phyloP scores from a whole-genome alignment of 2,888 invertebrate genomes.

The Crossocerus cetratus region DNA sequence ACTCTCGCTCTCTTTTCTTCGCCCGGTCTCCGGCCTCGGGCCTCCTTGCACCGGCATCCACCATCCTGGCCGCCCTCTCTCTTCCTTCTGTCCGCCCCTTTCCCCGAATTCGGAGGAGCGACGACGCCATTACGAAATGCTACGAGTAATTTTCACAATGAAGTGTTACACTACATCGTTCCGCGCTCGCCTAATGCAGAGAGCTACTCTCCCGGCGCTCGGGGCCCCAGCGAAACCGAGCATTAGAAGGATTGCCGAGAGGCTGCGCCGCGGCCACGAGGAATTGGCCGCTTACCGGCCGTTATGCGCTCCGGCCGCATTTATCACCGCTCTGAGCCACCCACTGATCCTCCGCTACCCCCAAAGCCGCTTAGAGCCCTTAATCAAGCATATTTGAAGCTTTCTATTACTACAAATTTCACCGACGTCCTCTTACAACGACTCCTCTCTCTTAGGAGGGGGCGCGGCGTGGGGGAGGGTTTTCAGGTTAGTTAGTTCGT shows the following conservation, averaged over 20 bases:
- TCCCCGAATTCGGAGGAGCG: conserved; percentile 15
- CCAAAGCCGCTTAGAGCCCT: too few species aligned
- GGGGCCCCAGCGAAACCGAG: conserved; percentile 24
- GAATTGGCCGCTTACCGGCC: conserved; percentile 34
- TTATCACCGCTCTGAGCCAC: background rate
- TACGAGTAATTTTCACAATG: conserved; percentile 63
- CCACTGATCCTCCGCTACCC: too few species aligned
- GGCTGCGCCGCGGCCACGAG: conserved; percentile 16
- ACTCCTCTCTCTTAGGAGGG: too few species aligned
- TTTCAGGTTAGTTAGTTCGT: background rate
- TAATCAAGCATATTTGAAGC: too few species aligned
- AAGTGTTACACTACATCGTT: conserved; percentile 59
- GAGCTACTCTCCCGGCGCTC: conserved; percentile 20
- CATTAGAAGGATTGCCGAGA: conserved; percentile 38
- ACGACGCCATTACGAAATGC: conserved; percentile 47
- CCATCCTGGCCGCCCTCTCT: background rate
- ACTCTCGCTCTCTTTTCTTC: background rate
- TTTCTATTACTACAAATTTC: too few species aligned
- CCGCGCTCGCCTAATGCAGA: conserved; percentile 53
- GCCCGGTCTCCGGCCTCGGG: too few species aligned
- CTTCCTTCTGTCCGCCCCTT: conserved; percentile 13
- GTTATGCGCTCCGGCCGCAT: background rate
- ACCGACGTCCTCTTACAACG: too few species aligned
- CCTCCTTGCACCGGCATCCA: too few species aligned
- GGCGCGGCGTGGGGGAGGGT: too few species aligned